Base-by-base conservation (phyloP, 2,888 invertebrate species). In the Tupiocoris notatus region DNA sequence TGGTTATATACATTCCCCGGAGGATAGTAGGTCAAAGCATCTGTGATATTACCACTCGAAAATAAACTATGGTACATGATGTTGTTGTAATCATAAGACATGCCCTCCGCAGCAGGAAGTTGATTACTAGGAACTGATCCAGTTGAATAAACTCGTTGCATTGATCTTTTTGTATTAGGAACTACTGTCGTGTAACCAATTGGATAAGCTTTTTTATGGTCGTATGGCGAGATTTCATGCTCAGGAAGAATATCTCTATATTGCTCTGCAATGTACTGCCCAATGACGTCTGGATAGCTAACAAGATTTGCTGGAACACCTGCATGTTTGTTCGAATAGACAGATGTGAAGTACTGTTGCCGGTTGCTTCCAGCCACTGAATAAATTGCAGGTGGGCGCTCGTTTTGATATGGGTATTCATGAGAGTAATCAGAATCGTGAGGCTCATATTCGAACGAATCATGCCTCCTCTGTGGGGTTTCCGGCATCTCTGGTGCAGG, bases 21-120 rank as follows among this genome's bases (percentile, higher is more conserved):
- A 54, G 93, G 93, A 83, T 94, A 94, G 81, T 92, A 94, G 0
- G 91, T 91, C 6, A 94, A 85, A 16, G 92, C 92, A 83, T 94
- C 93, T 0, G 92, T 93, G 22, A 94, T 87, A 77, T 85, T 84
- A 2, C 91, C 89, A 0, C 90, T 88, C 58, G 91, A 91, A 81
- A 90, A 91, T 85, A 89, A 90, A 39, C 88, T 86, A 75, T 91
- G 86, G 81, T 90, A 89, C 84, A 88, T 87, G 0, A 88, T 86
- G 58, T 86, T 85, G 84, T 90, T 91, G 82, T 89, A 90, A 17
- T 85, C 86, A 71, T 91, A 90, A 9, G 62, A 25, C 25, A 70
- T 61, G 12, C 62, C 63, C 9, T 61, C 62, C 82, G 89, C 82
- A 22, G 87, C 85, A 20, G 77, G 66, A 6, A 68, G 61, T 25